These are phyloP conservation scores for Xanthorhoe designata DNA, from an alignment of 2,888 invertebrate species.

Conservation along the genomic window DNA sequence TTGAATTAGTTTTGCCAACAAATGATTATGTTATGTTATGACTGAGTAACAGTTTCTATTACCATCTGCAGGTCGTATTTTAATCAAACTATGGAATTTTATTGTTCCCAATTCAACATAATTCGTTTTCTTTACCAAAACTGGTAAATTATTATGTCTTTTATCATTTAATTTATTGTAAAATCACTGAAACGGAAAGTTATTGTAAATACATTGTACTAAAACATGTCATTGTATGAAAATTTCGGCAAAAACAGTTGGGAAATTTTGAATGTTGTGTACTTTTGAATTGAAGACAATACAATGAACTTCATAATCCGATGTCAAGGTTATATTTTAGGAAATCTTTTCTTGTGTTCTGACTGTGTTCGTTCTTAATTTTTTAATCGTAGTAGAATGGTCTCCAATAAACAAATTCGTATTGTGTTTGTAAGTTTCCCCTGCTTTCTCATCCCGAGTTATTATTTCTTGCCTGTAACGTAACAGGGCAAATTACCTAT, in stretches of 20 bases:
- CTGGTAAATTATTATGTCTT: background rate
- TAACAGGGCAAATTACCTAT: too few relatives aligned
- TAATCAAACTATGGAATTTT: background rate
- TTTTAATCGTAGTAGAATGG: too few relatives aligned
- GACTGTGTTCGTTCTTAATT: too few relatives aligned
- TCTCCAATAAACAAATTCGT: constrained; percentile 14
- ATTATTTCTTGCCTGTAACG: too few relatives aligned
- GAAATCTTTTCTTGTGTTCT: background rate
- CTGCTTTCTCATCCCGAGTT: too few relatives aligned
- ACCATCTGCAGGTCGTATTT: background rate
- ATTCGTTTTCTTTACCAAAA: background rate
- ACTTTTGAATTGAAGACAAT: background rate
- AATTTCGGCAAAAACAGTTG: background rate
- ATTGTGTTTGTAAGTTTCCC: background rate
- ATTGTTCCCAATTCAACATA: background rate
- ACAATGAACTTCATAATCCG: constrained; percentile 1
- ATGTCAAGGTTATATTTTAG: background rate
- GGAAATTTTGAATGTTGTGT: background rate
- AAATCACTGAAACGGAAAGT: background rate
- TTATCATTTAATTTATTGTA: background rate
- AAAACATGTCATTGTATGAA: background rate
- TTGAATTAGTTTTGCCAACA: constrained; percentile 1
- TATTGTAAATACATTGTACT: background rate
- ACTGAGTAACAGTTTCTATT: background rate
- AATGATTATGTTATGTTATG: too few relatives aligned